A percentile compares a stretch with the other conserved stretches of the same genome.
phyloP scores from a whole-genome alignment of 2,113 vertebrate species.

The Mustela nigripes region DNA sequence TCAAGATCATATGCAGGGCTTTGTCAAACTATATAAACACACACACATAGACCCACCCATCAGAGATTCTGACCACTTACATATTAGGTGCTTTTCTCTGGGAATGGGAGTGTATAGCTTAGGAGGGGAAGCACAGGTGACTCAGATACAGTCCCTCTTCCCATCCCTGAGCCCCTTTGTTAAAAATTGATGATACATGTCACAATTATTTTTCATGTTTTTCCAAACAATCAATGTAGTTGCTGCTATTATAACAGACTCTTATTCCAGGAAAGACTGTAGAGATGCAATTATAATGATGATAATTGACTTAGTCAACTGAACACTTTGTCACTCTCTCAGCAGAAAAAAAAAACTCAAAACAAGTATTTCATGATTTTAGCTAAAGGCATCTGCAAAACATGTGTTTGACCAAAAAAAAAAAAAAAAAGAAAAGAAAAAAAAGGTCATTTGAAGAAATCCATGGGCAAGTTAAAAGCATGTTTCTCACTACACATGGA shows the following conservation, averaged over 20 bases:
- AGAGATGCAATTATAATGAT: slow-evolving; percentile 25
- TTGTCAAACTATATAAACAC: not conserved
- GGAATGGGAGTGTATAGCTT: not conserved
- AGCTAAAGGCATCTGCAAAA: slow-evolving; percentile 53
- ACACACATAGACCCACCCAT: not conserved
- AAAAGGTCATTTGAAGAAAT: slow-evolving; percentile 47
- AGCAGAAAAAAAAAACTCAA: slow-evolving; percentile 30
- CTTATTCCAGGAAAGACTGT: slow-evolving; percentile 12
- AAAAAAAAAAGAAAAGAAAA: not conserved
- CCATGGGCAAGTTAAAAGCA: slow-evolving; percentile 51
- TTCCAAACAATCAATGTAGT: slow-evolving; percentile 31
- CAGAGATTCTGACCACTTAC: not conserved
- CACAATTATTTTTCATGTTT: not conserved
- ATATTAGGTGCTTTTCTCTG: not conserved
- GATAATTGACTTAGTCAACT: slow-evolving; percentile 50
- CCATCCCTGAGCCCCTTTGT: not conserved
- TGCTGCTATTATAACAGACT: slow-evolving; percentile 34
- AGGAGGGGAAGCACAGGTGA: not conserved
- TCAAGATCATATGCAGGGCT: not conserved
- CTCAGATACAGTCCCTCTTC: slow-evolving; percentile 28
- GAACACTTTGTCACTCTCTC: slow-evolving; percentile 42
- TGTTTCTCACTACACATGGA: not conserved
- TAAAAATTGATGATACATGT: slow-evolving; percentile 9
- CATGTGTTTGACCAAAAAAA: slow-evolving; percentile 62
- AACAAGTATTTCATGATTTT: slow-evolving; percentile 52